Evolutionary conservation across 2,888 invertebrate genomes (phyloP), one percentile per base, ranked within the genome.

Genomic region (Tenthredo notha): DNA sequence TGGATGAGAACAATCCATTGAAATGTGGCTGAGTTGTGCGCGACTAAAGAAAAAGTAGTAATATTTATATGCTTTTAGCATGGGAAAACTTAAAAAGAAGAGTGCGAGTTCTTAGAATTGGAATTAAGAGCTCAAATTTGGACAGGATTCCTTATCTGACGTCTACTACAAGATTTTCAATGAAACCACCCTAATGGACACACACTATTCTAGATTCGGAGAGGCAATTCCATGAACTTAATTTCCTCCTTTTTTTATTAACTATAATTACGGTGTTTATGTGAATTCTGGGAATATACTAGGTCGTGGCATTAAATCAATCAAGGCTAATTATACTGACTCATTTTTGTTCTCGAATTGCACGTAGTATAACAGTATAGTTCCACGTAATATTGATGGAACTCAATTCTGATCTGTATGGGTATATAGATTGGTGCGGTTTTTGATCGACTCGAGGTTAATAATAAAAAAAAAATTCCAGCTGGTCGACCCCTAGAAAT

Each of bases 401-500:
- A 15, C 47, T 15, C 47, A 47, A 47, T 43, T 6, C n/a, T n/a
- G n/a, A 43, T 10, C 40, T 10, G 10, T 10, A 10, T 9, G 0
- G 40, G 10, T 43, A 43, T 43, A 47, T 15, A 33, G 65, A 67
- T 18, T 33, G 12, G 15, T n/a, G n/a, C 5, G 15, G 1, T 15
- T 18, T 67, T 10, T 29, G 21, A 25, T 50, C 47, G 29, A 54
- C 50, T 50, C 50, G 47, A 54, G 9, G 50, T 29, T 50, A 18
- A 0, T 29, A n/a, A 77, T 50, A 6, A 61, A 80, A 10, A 10
- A 6, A 25, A 47, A 40, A 33, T 85, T 67, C 2, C 90, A 96
- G 96, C 93, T 87, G 93, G 94, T 12, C 91, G 94, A 0, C 96
- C 97, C 87, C 94, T 94, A 85, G 94, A 95, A 83, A 93, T 94